Conservation (phyloP, 2,888 invertebrate species). For the Zaprionus bogoriensis region DNA sequence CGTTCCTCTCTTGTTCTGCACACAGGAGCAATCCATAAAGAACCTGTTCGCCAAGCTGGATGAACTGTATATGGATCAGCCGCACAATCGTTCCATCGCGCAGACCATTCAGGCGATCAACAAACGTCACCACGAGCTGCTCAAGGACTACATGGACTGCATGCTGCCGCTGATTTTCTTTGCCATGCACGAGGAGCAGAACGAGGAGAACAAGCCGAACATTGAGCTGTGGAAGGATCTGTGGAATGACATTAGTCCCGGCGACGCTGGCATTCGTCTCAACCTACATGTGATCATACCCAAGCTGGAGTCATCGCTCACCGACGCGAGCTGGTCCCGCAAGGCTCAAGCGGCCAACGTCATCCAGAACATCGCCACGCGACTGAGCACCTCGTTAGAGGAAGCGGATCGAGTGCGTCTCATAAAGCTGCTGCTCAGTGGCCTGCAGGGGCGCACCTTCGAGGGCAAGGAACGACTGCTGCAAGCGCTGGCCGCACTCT, state of each 20-base stretch:
- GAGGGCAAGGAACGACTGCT: slow-evolving; percentile 93
- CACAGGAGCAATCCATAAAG: slow-evolving; percentile 84
- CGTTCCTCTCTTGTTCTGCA: background rate
- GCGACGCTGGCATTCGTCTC: slow-evolving; percentile 91
- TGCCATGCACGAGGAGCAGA: slow-evolving; percentile 93
- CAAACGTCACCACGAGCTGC: slow-evolving; percentile 91
- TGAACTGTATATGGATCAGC: slow-evolving; percentile 87
- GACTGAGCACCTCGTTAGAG: slow-evolving; percentile 87
- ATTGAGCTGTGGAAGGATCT: slow-evolving; percentile 93
- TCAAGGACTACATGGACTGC: slow-evolving; percentile 89
- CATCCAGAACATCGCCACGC: slow-evolving; percentile 90
- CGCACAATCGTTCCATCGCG: slow-evolving; percentile 89
- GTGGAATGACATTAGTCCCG: slow-evolving; percentile 95
- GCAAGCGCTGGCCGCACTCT: slow-evolving; percentile 90
- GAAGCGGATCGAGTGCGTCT: slow-evolving; percentile 87
- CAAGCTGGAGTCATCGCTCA: slow-evolving; percentile 88
- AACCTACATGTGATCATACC: slow-evolving; percentile 89
- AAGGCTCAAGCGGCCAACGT: slow-evolving; percentile 94
- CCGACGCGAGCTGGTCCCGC: slow-evolving; percentile 93
- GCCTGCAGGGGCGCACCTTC: slow-evolving; percentile 92
- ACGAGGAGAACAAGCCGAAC: slow-evolving; percentile 85
- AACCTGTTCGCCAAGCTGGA: slow-evolving; percentile 85
- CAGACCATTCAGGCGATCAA: slow-evolving; percentile 91
- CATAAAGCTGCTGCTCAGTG: slow-evolving; percentile 87
- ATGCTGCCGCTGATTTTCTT: slow-evolving; percentile 93